A percentile compares a stretch with the other conserved stretches of the same genome.
phyloP scores from a whole-genome alignment of 2,888 invertebrate species.

The Hypselothyrea guttata region DNA sequence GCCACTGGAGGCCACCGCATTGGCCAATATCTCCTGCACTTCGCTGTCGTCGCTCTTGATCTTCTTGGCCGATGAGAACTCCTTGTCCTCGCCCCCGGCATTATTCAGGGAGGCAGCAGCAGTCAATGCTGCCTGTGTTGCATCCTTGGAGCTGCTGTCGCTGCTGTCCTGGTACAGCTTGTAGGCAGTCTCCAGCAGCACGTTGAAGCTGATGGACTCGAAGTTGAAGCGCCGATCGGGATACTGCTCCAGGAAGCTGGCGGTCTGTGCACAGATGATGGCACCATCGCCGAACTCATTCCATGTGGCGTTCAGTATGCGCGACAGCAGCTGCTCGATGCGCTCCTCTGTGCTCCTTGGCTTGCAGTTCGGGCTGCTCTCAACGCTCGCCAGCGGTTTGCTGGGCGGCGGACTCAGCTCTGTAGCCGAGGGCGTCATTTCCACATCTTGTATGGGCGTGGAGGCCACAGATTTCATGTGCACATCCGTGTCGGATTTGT shows the following conservation, averaged over 20 bases:
- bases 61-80: slow-evolving; percentile 82
- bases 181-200: slow-evolving; percentile 82
- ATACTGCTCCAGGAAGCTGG: slow-evolving; percentile 84
- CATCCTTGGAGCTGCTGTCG: slow-evolving; percentile 38
- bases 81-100: slow-evolving; percentile 50
- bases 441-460: slow-evolving; percentile 82
- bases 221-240: slow-evolving; percentile 81
- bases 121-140: slow-evolving; percentile 2
- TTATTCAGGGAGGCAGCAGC: slow-evolving; percentile 9
- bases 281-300: slow-evolving; percentile 85
- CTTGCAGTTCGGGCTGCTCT: background rate
- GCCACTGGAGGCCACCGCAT: slow-evolving; percentile 55
- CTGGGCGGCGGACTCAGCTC: slow-evolving; percentile 8
- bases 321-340: slow-evolving; percentile 85
- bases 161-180: slow-evolving; percentile 82
- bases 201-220: slow-evolving; percentile 85
- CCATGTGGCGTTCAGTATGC: slow-evolving; percentile 89
- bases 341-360: slow-evolving; percentile 80
- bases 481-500: slow-evolving; percentile 71
- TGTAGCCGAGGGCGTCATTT: slow-evolving; percentile 81
- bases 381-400: background rate
- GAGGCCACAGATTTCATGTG: slow-evolving; percentile 75
- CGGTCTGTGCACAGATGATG: slow-evolving; percentile 85
- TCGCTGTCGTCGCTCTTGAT: slow-evolving; percentile 82
- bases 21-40: slow-evolving; percentile 80